These are phyloP conservation scores for Ptilonorhynchus violaceus DNA, from an alignment of 2,113 vertebrate species.

Conservation along the genomic window DNA sequence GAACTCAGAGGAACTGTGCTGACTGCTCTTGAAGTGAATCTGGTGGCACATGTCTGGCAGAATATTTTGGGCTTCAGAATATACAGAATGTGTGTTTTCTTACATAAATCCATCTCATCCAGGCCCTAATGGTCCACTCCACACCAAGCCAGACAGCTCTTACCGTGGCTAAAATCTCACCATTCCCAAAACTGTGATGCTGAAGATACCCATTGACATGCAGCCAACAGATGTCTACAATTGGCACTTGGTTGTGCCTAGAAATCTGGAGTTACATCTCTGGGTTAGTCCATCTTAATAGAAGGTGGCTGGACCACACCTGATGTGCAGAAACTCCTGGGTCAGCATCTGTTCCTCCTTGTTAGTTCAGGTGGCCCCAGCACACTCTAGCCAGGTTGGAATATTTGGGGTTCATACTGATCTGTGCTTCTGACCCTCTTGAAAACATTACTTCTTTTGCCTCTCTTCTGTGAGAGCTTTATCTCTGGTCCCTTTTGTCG, in stretches of 20 bases:
- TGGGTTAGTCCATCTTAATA: background rate
- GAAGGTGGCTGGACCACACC: background rate
- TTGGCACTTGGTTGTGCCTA: background rate
- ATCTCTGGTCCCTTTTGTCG: background rate
- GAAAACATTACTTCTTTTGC: background rate
- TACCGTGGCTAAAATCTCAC: background rate
- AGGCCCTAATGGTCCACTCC: background rate
- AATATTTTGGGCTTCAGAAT: background rate
- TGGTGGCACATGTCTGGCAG: background rate
- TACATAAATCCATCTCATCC: background rate
- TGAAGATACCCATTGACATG: background rate
- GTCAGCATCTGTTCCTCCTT: background rate
- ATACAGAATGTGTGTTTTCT: background rate
- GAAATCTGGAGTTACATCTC: background rate
- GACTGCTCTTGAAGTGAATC: background rate
- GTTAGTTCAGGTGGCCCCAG: background rate
- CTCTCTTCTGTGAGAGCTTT: background rate
- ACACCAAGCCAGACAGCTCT: background rate
- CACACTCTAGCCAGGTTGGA: background rate
- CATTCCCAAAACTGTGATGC: background rate
- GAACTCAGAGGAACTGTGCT: background rate
- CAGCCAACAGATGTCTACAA: background rate
- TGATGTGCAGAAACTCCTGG: background rate
- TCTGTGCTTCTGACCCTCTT: background rate
- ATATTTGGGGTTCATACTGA: background rate